phyloP scores from a whole-genome alignment of 2,888 invertebrate species.

The Brachypalpus laphriformis region DNA sequence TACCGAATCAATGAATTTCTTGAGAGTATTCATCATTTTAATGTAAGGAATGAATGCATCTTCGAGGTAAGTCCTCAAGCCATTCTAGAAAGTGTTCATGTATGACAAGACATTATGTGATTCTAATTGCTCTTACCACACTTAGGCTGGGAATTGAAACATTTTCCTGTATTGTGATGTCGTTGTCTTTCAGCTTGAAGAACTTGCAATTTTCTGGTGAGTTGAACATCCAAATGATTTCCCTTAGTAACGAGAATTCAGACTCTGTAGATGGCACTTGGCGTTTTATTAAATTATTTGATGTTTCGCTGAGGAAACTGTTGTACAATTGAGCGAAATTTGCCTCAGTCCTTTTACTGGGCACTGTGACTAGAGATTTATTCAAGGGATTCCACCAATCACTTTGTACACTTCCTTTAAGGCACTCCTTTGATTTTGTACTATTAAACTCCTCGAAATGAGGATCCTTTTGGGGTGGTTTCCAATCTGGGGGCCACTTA shows the following conservation, averaged over 20 bases:
- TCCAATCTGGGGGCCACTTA: constrained; percentile 38
- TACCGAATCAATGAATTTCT: constrained; percentile 80
- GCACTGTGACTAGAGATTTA: constrained; percentile 77
- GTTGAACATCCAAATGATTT: constrained; percentile 82
- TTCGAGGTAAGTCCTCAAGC: constrained; percentile 76
- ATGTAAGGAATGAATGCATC: constrained; percentile 78
- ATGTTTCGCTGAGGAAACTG: constrained; percentile 75
- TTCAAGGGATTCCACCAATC: constrained; percentile 82
- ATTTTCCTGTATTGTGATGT: constrained; percentile 76
- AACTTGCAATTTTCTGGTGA: constrained; percentile 78
- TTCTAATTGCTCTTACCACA: constrained; percentile 76
- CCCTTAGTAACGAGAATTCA: constrained; percentile 80
- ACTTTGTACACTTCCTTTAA: constrained; percentile 81
- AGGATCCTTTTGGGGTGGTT: constrained; percentile 76
- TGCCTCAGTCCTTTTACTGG: constrained; percentile 79
- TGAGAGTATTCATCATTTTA: constrained; percentile 79
- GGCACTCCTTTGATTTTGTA: constrained; percentile 78
- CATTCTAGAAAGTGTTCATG: constrained; percentile 75
- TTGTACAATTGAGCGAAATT: constrained; percentile 83
- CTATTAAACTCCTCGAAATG: constrained; percentile 76
- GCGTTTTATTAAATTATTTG: constrained; percentile 75
- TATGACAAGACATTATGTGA: neutral
- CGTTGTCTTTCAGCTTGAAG: constrained; percentile 76
- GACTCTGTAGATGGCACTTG: constrained; percentile 77
- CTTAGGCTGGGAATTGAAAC: constrained; percentile 79